Evolutionary conservation across 2,888 invertebrate species (phyloP).

Genomic region (Eupithecia dodoneata): DNA sequence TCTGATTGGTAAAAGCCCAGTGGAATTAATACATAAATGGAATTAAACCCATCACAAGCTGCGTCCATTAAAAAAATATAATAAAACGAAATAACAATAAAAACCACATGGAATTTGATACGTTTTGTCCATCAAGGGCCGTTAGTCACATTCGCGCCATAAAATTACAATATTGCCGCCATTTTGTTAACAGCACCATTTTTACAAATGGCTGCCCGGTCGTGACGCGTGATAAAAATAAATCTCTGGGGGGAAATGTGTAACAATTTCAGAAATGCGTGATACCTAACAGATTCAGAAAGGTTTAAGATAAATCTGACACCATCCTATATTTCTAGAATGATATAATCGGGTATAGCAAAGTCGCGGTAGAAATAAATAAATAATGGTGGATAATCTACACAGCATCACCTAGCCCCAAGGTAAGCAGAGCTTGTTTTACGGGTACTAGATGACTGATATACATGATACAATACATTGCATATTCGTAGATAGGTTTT

Average conservation of each 20-base stretch:
- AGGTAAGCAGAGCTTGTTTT: too few relatives aligned
- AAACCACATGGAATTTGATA: not conserved
- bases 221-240: slow-evolving; percentile 2
- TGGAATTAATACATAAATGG: too few relatives aligned
- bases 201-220: slow-evolving; percentile 24
- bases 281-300: not conserved
- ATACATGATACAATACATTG: too few relatives aligned
- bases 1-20: too few relatives aligned
- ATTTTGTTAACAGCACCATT: slow-evolving; percentile 24
- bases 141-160: slow-evolving; percentile 27
- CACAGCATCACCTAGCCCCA: too few relatives aligned
- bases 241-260: not conserved
- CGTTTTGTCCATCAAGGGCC: slow-evolving; percentile 14
- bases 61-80: not conserved
- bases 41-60: not conserved
- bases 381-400: too few relatives aligned
- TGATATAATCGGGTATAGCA: too few relatives aligned
- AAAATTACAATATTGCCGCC: slow-evolving; percentile 27
- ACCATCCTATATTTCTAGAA: too few relatives aligned
- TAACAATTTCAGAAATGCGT: not conserved
- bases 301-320: too few relatives aligned
- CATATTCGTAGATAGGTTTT: too few relatives aligned
- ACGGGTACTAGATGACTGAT: too few relatives aligned
- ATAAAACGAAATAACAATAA: not conserved
- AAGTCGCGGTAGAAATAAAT: too few relatives aligned